A percentile compares a stretch with the other conserved stretches of the same genome.
phyloP scores from a whole-genome alignment of 2,113 vertebrate genomes.

The Sphyrna mokarran region DNA sequence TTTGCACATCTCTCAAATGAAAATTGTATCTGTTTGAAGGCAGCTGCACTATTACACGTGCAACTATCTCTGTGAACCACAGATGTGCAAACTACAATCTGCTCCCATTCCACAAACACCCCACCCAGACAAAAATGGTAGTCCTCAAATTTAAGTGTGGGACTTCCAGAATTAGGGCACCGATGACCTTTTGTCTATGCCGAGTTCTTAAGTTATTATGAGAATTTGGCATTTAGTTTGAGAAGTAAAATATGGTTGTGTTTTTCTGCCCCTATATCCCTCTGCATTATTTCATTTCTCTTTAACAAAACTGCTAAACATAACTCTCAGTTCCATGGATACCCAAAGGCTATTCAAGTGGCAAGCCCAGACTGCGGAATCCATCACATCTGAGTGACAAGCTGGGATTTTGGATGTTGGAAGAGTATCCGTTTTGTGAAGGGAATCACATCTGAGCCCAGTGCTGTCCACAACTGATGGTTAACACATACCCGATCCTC shows the following conservation, averaged over 20 bases:
- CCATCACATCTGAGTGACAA: not conserved
- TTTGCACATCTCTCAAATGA: no score
- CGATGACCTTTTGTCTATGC: no score
- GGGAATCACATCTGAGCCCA: not conserved
- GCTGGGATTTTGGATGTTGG: not conserved
- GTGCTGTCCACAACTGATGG: not conserved
- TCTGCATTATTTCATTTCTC: not conserved
- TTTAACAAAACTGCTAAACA: not conserved
- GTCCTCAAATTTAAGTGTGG: no score
- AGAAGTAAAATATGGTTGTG: not conserved
- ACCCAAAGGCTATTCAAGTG: not conserved
- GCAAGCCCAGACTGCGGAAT: not conserved
- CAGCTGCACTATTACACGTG: no score
- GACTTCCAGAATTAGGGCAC: no score
- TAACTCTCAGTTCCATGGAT: not conserved
- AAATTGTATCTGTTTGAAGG: no score
- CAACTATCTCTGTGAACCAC: no score
- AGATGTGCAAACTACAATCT: no score
- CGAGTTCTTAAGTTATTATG: no score
- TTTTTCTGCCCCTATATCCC: not conserved
- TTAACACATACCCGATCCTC: not conserved
- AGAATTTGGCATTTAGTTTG: not conserved
- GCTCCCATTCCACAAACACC: no score
- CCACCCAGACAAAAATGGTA: no score
- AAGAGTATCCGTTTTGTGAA: not conserved